Base-by-base conservation (phyloP, 2,888 invertebrate species). In the Heliconius erato region DNA sequence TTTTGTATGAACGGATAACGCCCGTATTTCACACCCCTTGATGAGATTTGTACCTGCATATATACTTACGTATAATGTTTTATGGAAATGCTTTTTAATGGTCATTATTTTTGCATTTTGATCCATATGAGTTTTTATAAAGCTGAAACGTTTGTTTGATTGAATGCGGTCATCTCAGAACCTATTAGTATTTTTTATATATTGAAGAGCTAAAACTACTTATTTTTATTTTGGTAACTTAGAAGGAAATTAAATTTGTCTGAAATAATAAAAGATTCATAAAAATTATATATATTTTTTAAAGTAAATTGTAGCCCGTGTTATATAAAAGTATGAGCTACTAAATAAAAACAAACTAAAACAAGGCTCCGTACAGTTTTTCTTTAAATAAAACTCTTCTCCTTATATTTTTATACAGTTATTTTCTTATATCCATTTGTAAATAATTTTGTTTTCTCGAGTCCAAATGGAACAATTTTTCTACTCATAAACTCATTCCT, bases 1-100 rank as follows among this genome's bases (percentile, higher is more conserved):
- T 79, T 86, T 87, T 87, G 87, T 85, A 79, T 72, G 79, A 79
- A 79, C 63, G 63, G 35, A 72, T 79, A 54, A 28, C 72, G 69
- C 79, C n/a, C 63, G 72, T 65, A 72, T 72, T 79, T 79, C 69
- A 79, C 59, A 79, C 44, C 63, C 44, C 28, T 72, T 72, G 79
- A 79, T 72, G 65, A 72, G 72, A 69, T 72, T 28, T 26, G 16
- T 28, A 32, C 26, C 63, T 11, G 12, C 7, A 63, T 65, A 28
- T 67, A 7, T n/a, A 28, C 28, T 28, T 28, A 35, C 32, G 12
- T 65, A 76, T 16, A 19, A 16, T 23, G 5, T 79, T 40, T 71
- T n/a, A 35, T 49, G 72, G 26, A 26, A 72, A 72, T 26, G 26
- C 19, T 49, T 49, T 49, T 49, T 26, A 71, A n/a, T 49, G 26